phyloP scores from a whole-genome alignment of 1,140 invertebrate genomes.

The Drosophila tsacasi region DNA sequence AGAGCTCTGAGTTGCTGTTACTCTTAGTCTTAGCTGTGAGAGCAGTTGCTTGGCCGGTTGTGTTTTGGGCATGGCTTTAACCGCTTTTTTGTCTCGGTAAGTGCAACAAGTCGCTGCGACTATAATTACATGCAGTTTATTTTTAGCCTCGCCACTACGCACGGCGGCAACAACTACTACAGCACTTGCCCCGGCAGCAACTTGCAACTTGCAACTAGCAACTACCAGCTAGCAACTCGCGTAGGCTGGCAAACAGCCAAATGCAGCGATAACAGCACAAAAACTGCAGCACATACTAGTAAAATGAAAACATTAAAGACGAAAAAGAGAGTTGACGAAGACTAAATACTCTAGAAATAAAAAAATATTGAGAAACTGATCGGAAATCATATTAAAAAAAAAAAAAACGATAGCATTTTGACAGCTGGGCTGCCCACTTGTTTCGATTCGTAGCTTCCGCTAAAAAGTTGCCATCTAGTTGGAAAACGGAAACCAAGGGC shows the following conservation, averaged over 20 bases:
- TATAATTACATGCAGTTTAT: slow-evolving; percentile 79
- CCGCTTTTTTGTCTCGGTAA: slow-evolving; percentile 44
- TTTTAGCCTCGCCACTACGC: slow-evolving; percentile 66
- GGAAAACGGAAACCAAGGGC: too few relatives aligned
- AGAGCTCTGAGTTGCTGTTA: not conserved
- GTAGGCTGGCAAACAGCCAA: slow-evolving; percentile 57
- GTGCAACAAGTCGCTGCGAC: slow-evolving; percentile 74
- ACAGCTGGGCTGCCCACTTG: not conserved
- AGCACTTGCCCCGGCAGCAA: slow-evolving; percentile 34
- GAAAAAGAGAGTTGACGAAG: not conserved
- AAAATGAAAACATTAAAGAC: slow-evolving; percentile 32
- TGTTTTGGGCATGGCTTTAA: slow-evolving; percentile 47
- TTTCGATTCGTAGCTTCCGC: not conserved
- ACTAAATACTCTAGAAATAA: not conserved
- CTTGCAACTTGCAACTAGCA: slow-evolving; percentile 35
- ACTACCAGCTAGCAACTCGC: slow-evolving; percentile 31
- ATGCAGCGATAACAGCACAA: slow-evolving; percentile 61
- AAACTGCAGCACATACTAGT: slow-evolving; percentile 54
- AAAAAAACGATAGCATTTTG: not conserved
- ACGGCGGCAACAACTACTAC: slow-evolving; percentile 27
- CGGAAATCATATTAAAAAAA: too few relatives aligned
- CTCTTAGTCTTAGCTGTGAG: slow-evolving; percentile 4
- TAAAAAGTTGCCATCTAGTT: too few relatives aligned
- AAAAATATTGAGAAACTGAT: not conserved
- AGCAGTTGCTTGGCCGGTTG: slow-evolving; percentile 14